These are phyloP conservation scores for Sipha maydis DNA, from an alignment of 2,888 invertebrate species.

Conservation along the genomic window DNA sequence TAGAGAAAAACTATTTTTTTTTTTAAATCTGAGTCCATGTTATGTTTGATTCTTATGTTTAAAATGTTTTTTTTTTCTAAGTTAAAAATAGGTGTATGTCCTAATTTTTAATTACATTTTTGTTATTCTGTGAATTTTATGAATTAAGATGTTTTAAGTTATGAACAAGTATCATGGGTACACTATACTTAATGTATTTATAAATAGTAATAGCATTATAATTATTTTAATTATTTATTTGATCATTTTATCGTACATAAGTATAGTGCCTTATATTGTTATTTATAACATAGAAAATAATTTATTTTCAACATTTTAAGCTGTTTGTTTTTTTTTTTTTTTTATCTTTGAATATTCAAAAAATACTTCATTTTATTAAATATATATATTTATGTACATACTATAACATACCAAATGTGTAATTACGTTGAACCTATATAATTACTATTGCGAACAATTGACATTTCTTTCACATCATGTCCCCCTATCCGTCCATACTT, in stretches of 20 bases:
- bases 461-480: too few relatives aligned
- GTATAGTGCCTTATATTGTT: conserved; percentile 48
- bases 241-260: conserved; percentile 12
- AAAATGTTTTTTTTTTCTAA: neutral
- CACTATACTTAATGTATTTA: neutral
- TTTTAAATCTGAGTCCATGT: conserved; percentile 15
- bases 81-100: neutral
- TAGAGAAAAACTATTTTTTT: conserved; percentile 12
- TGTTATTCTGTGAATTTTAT: conserved; percentile 38
- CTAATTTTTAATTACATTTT: conserved; percentile 22
- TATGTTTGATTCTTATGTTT: conserved; percentile 46
- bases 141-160: conserved; percentile 30
- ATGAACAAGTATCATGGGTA: conserved; percentile 26
- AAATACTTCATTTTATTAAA: neutral
- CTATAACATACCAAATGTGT: too few relatives aligned
- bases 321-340: conserved; percentile 34
- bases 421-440: too few relatives aligned
- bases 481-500: too few relatives aligned
- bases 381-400: neutral
- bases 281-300: conserved; percentile 35
- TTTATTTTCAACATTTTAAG: conserved; percentile 30
- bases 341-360: conserved; percentile 26
- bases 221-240: conserved; percentile 22
- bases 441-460: too few relatives aligned
- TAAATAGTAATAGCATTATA: neutral